Conservation (phyloP, 2,113 vertebrate species). For the Patagioenas fasciata region DNA sequence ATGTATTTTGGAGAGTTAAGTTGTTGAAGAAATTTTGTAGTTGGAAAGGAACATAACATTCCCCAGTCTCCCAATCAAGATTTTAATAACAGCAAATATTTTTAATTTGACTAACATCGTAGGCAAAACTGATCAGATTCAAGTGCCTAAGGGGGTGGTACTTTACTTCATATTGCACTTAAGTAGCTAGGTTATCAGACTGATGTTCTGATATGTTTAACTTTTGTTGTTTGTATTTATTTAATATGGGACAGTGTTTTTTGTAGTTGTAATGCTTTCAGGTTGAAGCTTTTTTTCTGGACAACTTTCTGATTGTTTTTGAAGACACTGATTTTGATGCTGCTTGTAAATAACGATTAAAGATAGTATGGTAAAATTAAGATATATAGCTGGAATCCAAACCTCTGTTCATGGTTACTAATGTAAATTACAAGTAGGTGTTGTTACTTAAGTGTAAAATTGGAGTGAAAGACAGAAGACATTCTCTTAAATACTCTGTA, state of each 20-base stretch:
- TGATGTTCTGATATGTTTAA: not conserved
- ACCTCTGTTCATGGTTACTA: not conserved
- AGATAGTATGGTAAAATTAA: not conserved
- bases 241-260: not conserved
- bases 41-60: rapidly evolving
- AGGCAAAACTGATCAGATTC: not conserved
- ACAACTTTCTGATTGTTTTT: not conserved
- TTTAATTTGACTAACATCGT: not conserved
- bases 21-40: not conserved
- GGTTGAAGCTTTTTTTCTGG: not conserved
- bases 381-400: not conserved
- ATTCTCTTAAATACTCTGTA: not conserved
- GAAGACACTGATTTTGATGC: not conserved
- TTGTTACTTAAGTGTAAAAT: not conserved
- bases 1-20: not conserved
- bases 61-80: not conserved
- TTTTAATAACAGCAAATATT: not conserved
- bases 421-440: not conserved
- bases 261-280: not conserved
- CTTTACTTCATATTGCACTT: not conserved
- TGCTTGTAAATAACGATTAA: not conserved
- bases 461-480: not conserved
- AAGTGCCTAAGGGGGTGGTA: not conserved
- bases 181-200: not conserved
- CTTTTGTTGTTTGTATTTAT: not conserved